Evolutionary conservation across 1,140 invertebrate genomes (phyloP), one percentile per base, ranked within the genome.

Genomic region (Aphelinus atriplicis): DNA sequence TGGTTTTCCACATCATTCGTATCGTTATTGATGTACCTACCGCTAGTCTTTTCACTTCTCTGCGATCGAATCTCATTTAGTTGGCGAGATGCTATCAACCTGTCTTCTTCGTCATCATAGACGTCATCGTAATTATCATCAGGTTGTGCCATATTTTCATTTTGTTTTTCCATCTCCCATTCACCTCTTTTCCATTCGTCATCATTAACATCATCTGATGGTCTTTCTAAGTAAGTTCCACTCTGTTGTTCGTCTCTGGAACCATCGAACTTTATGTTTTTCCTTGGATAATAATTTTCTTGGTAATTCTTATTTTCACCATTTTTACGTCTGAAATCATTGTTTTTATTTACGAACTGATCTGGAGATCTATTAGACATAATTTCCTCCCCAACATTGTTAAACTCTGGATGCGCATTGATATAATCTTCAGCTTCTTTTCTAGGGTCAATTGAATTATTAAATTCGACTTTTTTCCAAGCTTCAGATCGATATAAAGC

Each of bases 401-500:
- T 75, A 2, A 77, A 73, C 65, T 79, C 76, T 2, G 80, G 80
- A 75, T 84, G 82, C 45, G 76, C 77, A 57, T 82, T 78, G 1
- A 84, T 76, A 74, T 86, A 88, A 64, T 84, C 83, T 47, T 85
- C 86, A 0, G 84, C 82, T 71, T 87, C 84, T 73, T 86, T 82
- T 76, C 82, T 76, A 2, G 85, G 80, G 66, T 88, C 82, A 63
- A 85, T 77, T 6, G 84, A 87, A 79, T 87, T 87, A 69, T 87
- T 89, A 50, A 87, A 88, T 78, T 90, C 89, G 2, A 88, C 74
- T 9, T 73, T 63, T 55, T 81, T 85, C 84, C 84, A 86, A 3
- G 87, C 79, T 57, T 87, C 85, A 51, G 83, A 86, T n/a, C 67
- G 82, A 75, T 88, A 88, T 6, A 88, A 61, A 9, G 90, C 84